Evolutionary conservation across 2,113 vertebrate genomes (phyloP).

Genomic region (Silurus meridionalis): DNA sequence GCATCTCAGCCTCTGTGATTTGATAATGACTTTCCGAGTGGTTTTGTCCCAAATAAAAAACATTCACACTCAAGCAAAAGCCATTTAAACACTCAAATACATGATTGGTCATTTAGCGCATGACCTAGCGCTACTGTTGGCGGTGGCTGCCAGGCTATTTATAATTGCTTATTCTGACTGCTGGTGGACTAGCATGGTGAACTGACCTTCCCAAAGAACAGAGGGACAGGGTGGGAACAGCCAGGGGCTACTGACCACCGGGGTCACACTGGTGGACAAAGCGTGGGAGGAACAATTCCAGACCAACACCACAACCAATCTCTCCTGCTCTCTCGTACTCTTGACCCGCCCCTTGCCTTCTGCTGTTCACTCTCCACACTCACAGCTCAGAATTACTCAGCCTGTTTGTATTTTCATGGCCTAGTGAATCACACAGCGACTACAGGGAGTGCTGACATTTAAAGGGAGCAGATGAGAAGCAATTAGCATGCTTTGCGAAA

Average conservation of each 20-base stretch:
- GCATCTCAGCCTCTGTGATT: constrained; percentile 29
- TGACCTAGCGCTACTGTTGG: constrained; percentile 45
- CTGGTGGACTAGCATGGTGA: constrained; percentile 31
- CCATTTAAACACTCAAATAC: constrained; percentile 42
- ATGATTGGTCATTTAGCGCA: constrained; percentile 52
- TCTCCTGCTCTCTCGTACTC: background rate
- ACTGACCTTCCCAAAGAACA: constrained; percentile 53
- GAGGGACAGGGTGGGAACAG: constrained; percentile 39
- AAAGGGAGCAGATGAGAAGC: constrained; percentile 62
- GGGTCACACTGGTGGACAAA: constrained; percentile 37
- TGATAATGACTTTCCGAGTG: constrained; percentile 36
- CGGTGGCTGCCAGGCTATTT: constrained; percentile 42
- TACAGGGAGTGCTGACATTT: constrained; percentile 64
- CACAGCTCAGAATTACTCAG: constrained; percentile 43
- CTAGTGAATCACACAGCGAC: constrained; percentile 57
- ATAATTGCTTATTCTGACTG: constrained; percentile 52
- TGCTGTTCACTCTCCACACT: constrained; percentile 12
- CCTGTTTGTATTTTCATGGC: constrained; percentile 52
- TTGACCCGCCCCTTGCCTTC: constrained; percentile 4
- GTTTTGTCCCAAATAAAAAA: constrained; percentile 25
- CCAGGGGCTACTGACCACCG: constrained; percentile 35
- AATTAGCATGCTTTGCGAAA: constrained; percentile 66
- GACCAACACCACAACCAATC: constrained; percentile 34
- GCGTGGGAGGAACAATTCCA: constrained; percentile 35
- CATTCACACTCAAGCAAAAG: constrained; percentile 33